Base-by-base conservation (phyloP, 2,113 vertebrate species). In the Trachemys scripta region DNA sequence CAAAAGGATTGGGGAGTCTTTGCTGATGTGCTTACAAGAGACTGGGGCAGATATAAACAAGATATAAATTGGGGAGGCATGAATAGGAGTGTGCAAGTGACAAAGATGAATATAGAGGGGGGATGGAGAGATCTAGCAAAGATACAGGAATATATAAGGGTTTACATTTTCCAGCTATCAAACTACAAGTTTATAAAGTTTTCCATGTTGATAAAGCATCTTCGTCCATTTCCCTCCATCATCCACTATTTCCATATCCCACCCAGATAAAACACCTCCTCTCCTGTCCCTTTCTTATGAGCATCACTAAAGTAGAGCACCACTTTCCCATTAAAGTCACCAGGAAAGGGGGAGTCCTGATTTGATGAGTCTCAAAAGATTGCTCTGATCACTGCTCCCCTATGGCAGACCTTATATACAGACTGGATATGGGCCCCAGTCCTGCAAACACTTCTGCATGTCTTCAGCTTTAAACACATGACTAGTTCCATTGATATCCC, bases 381-480 rank as follows among this genome's bases (percentile, higher is more conserved):
- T 82, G 8, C 2, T 79, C 3, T 13, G 6, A 47, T 24, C 91
- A 90, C 62, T 53, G 4, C 3, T 24, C 14, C 13, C 88, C 88
- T 90, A n/a, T 24, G 10, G n/a, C 11, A 86, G 49, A 11, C 51
- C 76, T 31, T n/a, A 84, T 85, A 20, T 82, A 82, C 8, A 3
- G 79, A 29, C 8, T 53, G 47, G 84, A 95, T 92, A 92, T 92
- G 93, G 72, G 76, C 13, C 24, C 94, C 89, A 95, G 69, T 90
- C 62, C 78, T 92, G 5, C 93, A 95, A 97, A 94, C 84, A 88
- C 87, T 96, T 94, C 78, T 80, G 92, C 49, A 97, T 96, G 93
- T 8, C 93, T 84, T 95, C 93, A 59, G 57, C 57, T 59, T 59
- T 59, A 59, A 59, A 59, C 57, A 59, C 11, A 20, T 53, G 57